Percentiles rank a stretch among this genome's conserved stretches.
Conservation (phyloP, 1,140 invertebrate genomes). For the Pseudoatta argentina region DNA sequence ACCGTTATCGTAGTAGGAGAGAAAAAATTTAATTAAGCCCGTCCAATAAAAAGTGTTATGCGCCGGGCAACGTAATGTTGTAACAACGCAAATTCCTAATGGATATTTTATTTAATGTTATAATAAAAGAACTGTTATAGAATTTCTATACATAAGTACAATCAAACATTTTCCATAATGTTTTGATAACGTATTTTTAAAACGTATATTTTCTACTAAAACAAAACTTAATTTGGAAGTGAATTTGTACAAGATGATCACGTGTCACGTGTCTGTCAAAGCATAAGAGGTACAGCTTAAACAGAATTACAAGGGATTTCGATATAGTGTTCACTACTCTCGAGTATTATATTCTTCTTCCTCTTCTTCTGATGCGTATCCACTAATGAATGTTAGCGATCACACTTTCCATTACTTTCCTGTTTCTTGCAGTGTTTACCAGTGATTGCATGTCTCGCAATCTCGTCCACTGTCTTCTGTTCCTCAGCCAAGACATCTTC, state of each 20-base stretch:
- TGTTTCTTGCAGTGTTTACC: no score
- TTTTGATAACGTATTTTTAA: conserved; percentile 10
- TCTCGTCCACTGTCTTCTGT: no score
- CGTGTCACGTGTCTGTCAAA: conserved; percentile 16
- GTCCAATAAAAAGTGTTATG: conserved; percentile 14
- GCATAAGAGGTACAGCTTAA: conserved; percentile 40
- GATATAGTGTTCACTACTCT: conserved; percentile 30
- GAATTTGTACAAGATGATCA: background rate
- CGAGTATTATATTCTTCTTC: conserved; percentile 4
- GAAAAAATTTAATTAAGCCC: conserved; percentile 34
- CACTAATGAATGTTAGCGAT: no score
- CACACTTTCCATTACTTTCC: no score
- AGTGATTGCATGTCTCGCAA: no score
- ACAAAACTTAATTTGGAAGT: conserved; percentile 20
- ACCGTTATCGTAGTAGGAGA: background rate
- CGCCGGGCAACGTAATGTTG: background rate
- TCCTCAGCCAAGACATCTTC: no score
- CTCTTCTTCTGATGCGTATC: no score
- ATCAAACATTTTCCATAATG: background rate
- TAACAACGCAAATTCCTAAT: conserved; percentile 26
- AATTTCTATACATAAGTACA: background rate
- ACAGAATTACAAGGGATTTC: conserved; percentile 48
- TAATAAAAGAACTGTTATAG: background rate
- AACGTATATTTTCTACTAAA: background rate
- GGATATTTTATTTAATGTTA: conserved; percentile 27